These are phyloP conservation scores for Raja brachyura DNA, from an alignment of 2,113 vertebrate species.

Conservation along the genomic window DNA sequence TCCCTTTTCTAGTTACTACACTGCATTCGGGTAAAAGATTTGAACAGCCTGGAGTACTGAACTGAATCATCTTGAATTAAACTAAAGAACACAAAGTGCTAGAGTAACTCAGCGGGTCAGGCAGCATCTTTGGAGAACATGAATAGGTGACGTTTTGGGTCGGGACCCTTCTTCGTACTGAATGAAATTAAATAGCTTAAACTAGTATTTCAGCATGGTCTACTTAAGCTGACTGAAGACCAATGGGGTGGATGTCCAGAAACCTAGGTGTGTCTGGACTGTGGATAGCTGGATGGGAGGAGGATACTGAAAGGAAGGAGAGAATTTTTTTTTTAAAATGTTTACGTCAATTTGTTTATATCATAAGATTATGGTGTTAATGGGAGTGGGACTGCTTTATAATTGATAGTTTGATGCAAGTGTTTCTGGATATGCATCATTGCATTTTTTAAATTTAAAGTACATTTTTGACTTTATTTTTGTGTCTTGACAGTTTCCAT, in stretches of 20 bases:
- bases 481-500: constrained; percentile 78
- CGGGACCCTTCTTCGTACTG: too few species aligned
- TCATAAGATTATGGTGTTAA: not conserved
- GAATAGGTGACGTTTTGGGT: too few species aligned
- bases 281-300: too few species aligned
- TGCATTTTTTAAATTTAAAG: not conserved
- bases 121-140: too few species aligned
- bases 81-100: too few species aligned
- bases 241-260: too few species aligned
- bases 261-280: too few species aligned
- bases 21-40: not conserved
- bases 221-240: too few species aligned
- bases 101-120: too few species aligned
- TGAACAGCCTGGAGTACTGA: not conserved
- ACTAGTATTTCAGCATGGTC: too few species aligned
- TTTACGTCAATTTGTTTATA: not conserved
- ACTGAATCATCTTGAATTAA: not conserved
- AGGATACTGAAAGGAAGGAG: too few species aligned
- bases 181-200: not conserved
- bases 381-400: not conserved
- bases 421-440: not conserved
- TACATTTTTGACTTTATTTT: constrained; percentile 41
- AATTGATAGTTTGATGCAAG: not conserved
- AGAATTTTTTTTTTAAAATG: too few species aligned
- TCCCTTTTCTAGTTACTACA: not conserved